These are phyloP conservation scores for Sebastes itinus DNA, from an alignment of 2,797 vertebrate genomes.

Conservation along the genomic window DNA sequence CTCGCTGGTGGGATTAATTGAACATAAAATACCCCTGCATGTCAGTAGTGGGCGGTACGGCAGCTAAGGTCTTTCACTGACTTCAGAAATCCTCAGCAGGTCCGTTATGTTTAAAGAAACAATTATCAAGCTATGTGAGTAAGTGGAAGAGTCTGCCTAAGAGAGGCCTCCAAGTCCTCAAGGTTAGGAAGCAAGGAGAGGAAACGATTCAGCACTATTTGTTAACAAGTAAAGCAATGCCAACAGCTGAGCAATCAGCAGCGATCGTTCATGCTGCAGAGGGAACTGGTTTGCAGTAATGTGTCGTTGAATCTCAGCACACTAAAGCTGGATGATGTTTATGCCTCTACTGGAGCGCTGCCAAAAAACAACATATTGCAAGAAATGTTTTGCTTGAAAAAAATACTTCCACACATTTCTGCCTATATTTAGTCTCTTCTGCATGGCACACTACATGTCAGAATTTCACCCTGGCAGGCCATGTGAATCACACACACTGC, in stretches of 20 bases:
- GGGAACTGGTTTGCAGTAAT: not conserved
- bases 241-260: slow-evolving; percentile 31
- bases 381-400: not conserved
- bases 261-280: slow-evolving; percentile 6
- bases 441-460: not conserved
- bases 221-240: slow-evolving; percentile 6
- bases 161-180: not conserved
- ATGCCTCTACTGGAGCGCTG: not conserved
- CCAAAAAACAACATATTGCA: slow-evolving; percentile 13
- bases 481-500: not conserved
- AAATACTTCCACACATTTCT: not conserved
- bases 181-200: slow-evolving; percentile 10
- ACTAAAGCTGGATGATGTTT: not conserved
- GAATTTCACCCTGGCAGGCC: not conserved
- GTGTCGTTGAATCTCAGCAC: not conserved
- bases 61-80: not conserved
- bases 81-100: not conserved
- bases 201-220: slow-evolving; percentile 39
- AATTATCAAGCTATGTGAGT: not conserved
- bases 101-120: not conserved
- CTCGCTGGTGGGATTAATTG: not conserved
- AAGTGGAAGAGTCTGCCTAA: not conserved
- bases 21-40: not conserved
- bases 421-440: slow-evolving; percentile 4
- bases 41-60: not conserved